Conservation (phyloP, 92 coral and sea anemone genomes). For the Palythoa grandiflora region DNA sequence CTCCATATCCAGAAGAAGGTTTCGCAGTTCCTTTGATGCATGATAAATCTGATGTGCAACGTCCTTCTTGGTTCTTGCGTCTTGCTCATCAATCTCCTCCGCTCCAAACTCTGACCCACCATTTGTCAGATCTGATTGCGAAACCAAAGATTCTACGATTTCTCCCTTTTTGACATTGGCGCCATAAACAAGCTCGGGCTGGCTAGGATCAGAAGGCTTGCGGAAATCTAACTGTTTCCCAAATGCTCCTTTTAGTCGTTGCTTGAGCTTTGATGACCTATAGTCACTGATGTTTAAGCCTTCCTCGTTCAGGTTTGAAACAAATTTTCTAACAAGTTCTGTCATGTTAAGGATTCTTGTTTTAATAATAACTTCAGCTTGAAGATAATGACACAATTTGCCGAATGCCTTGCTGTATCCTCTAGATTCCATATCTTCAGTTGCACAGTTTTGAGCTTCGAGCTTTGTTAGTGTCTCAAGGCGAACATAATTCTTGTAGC, state of each 20-base stretch:
- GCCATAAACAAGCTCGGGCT: constrained; percentile 60
- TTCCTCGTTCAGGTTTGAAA: constrained; percentile 50
- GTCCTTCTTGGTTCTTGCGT: constrained; percentile 34
- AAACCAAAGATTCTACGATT: constrained; percentile 57
- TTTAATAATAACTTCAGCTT: constrained; percentile 4
- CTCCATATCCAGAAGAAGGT: constrained; percentile 53
- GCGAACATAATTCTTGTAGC: constrained; percentile 56
- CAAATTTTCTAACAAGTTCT: constrained; percentile 41
- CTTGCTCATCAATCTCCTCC: constrained; percentile 46
- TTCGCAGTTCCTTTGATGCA: constrained; percentile 65
- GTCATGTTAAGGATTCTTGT: constrained; percentile 7
- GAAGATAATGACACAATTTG: constrained; percentile 43
- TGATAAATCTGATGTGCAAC: constrained; percentile 60
- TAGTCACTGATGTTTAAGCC: constrained; percentile 48
- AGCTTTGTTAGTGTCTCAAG: constrained; percentile 33
- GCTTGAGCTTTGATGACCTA: constrained; percentile 72
- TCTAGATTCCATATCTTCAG: constrained; percentile 34
- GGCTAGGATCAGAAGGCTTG: constrained; percentile 56
- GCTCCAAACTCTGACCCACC: constrained; percentile 24
- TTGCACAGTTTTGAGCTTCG: constrained; percentile 35
- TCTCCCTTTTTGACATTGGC: constrained; percentile 35
- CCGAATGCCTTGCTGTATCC: constrained; percentile 44
- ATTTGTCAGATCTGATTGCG: constrained; percentile 9
- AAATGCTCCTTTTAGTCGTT: constrained; percentile 60
- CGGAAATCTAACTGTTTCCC: constrained; percentile 61